phyloP scores from a whole-genome alignment of 1,140 invertebrate species.

The Laupala kohalensis region DNA sequence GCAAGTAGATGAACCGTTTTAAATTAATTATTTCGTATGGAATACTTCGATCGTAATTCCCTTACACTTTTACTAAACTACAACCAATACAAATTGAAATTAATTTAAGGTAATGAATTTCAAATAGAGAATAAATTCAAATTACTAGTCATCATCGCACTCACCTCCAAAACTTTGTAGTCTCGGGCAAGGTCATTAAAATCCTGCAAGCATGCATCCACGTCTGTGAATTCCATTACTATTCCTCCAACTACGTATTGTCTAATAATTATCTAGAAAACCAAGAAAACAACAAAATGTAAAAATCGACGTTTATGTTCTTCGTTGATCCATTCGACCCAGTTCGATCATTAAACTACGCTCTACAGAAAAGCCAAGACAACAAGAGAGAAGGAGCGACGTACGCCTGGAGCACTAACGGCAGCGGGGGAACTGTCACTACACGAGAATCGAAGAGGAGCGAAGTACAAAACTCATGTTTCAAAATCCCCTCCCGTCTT shows the following conservation, averaged over 20 bases:
- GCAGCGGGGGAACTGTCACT: neutral
- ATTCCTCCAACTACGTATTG: neutral
- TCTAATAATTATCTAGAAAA: neutral
- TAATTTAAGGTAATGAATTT: too few relatives aligned
- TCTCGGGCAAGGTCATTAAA: conserved; percentile 11
- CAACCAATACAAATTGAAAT: too few relatives aligned
- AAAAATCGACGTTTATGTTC: too few relatives aligned
- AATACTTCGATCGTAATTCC: too few relatives aligned
- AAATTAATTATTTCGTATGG: too few relatives aligned
- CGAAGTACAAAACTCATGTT: neutral
- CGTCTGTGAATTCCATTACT: conserved; percentile 9
- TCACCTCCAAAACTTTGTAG: conserved; percentile 14
- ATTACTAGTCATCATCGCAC: neutral
- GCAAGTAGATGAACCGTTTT: too few relatives aligned
- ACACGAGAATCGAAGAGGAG: neutral
- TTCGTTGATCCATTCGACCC: neutral
- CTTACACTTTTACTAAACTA: too few relatives aligned
- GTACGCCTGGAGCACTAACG: neutral
- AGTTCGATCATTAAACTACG: neutral
- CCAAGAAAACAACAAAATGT: too few relatives aligned
- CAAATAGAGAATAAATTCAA: too few relatives aligned
- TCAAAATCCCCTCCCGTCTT: neutral
- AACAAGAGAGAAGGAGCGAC: neutral
- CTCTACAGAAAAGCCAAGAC: neutral
- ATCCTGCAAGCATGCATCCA: conserved; percentile 10